These are phyloP conservation scores for Pimpla rufipes DNA, from an alignment of 2,888 invertebrate species.

Conservation along the genomic window DNA sequence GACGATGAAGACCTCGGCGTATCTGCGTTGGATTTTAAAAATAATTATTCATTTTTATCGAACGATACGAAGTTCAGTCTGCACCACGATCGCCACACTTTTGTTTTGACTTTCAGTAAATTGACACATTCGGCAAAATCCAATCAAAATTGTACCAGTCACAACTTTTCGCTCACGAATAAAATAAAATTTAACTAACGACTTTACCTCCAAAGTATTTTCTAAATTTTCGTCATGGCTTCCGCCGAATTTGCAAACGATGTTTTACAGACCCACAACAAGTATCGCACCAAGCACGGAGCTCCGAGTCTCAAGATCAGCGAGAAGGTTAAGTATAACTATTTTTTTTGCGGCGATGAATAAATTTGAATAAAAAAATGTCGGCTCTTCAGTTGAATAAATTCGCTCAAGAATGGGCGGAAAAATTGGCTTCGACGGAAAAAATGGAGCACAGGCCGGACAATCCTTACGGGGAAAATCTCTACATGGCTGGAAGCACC, in stretches of 20 bases:
- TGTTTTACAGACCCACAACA: constrained; percentile 77
- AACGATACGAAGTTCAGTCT: background rate
- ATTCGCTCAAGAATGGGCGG: constrained; percentile 80
- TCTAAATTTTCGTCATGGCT: constrained; percentile 18
- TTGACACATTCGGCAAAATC: constrained; percentile 58
- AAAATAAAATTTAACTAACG: constrained; percentile 8
- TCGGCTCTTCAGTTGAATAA: constrained; percentile 74
- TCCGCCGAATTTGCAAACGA: constrained; percentile 73
- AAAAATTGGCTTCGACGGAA: constrained; percentile 73
- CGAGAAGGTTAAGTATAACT: constrained; percentile 72
- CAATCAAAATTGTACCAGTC: constrained; percentile 55
- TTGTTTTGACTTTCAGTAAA: constrained; percentile 33
- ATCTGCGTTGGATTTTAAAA: constrained; percentile 84
- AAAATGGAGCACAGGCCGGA: constrained; percentile 72
- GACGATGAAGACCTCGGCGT: constrained; percentile 94
- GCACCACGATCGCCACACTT: background rate
- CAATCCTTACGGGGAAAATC: constrained; percentile 79
- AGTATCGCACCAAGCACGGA: constrained; percentile 76
- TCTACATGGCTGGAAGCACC: constrained; percentile 71
- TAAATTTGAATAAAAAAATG: background rate
- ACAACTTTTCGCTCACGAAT: background rate
- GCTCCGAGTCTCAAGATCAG: constrained; percentile 75
- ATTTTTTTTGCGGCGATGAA: background rate
- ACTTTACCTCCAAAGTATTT: background rate
- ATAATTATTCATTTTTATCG: background rate